Evolutionary conservation across 92 coral and sea anemone genomes (phyloP), one percentile per base, ranked within the genome.

Genomic region (Umimayanthus chanpuru): DNA sequence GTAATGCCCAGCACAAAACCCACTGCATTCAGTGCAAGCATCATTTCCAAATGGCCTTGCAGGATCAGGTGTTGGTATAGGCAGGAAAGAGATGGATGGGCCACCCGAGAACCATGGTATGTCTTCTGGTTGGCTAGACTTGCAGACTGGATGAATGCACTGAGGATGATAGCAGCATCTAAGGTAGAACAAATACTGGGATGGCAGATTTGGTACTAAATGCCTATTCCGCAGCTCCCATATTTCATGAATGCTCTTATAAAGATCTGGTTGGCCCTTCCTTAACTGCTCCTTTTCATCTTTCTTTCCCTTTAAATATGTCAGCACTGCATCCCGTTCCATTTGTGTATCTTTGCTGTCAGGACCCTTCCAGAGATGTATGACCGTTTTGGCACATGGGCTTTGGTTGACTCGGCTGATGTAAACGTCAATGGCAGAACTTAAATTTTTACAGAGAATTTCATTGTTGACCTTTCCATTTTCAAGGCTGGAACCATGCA

Each of bases 371-470:
- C 85, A 87, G 25, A 88, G 66, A 81, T 90, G 88, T 81, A 87
- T 91, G 9, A 44, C 73, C 21, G 91, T 87, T 23, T 56, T 79
- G 1, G 88, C 93, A 81, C 85, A 91, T 18, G 88, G 93, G 74
- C 30, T 32, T 9, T 74, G 75, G 28, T 91, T 29, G 49, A 92
- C 93, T 32, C 89, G 85, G 55, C 86, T 85, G 39, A 93, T 79
- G 79, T 90, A 93, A 61, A 90, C 93, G 49, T 93, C 93, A 1
- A 92, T 85, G 4, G 93, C 91, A 30, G 92, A 25, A 11, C 81
- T 85, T 14, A 93, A 49, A 73, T 93, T 93, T 4, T 86, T 76
- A 14, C 61, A 72, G 8, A 93, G 92, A n/a, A 88, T 85, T 5
- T 90, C 95, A 18, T 85, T 49, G 64, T 88, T 88, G 14, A 88